These are phyloP conservation scores for Chrysomallon squamiferum DNA, from an alignment of 1,140 invertebrate genomes.

Conservation along the genomic window DNA sequence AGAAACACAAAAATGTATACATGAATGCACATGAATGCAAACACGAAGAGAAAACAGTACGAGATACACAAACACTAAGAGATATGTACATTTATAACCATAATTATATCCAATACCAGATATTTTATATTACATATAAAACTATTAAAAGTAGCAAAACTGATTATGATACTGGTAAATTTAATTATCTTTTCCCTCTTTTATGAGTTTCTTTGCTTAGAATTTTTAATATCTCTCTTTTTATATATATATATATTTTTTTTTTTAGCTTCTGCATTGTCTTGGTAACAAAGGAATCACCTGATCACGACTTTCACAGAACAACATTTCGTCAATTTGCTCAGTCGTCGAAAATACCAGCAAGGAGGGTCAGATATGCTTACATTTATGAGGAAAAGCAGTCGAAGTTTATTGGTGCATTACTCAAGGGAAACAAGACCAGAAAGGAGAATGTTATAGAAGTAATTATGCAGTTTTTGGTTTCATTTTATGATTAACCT, in stretches of 20 bases:
- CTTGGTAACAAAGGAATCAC: constrained; percentile 76
- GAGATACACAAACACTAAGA: too few species aligned
- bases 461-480: constrained; percentile 5
- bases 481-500: background rate
- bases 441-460: constrained; percentile 14
- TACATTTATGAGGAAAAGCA: constrained; percentile 88
- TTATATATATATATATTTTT: background rate
- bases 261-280: constrained; percentile 80
- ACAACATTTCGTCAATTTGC: constrained; percentile 66
- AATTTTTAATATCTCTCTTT: too few species aligned
- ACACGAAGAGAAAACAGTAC: too few species aligned
- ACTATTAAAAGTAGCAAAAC: too few species aligned
- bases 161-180: too few species aligned
- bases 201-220: too few species aligned
- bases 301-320: constrained; percentile 60
- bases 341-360: constrained; percentile 9
- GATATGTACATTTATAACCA: too few species aligned
- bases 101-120: too few species aligned
- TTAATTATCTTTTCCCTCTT: background rate
- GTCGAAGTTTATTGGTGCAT: constrained; percentile 78
- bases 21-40: too few species aligned
- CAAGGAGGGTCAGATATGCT: constrained; percentile 79
- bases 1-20: too few species aligned
- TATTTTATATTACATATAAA: too few species aligned
- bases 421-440: constrained; percentile 60